A percentile compares a stretch with the other conserved stretches of the same genome.
Evolutionary conservation across 2,113 vertebrate species (phyloP).

Genomic region (Lichenostomus cassidix): DNA sequence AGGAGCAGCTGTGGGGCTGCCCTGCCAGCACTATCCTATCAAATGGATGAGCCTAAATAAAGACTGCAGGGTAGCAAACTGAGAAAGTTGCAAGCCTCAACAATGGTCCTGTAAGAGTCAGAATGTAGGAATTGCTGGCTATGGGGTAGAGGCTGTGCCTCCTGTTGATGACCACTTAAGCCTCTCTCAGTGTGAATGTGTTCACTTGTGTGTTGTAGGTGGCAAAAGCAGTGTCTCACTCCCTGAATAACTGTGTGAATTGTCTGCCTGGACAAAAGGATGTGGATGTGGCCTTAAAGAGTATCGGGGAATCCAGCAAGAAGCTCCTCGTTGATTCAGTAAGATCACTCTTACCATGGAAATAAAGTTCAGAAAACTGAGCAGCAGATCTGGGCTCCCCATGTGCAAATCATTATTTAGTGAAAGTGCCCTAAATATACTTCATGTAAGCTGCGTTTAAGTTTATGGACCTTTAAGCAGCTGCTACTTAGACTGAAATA

Average conservation of each 20-base stretch:
- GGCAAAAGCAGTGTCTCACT: slow-evolving; percentile 97
- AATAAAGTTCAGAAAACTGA: neutral
- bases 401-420: neutral
- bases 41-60: neutral
- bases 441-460: neutral
- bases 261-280: slow-evolving; percentile 98
- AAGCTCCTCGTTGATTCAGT: slow-evolving; percentile 95
- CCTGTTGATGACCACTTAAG: neutral
- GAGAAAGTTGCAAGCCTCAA: neutral
- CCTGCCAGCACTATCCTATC: neutral
- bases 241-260: slow-evolving; percentile 97
- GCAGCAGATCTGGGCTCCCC: neutral
- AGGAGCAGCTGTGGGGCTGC: neutral
- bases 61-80: neutral
- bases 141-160: neutral
- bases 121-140: neutral
- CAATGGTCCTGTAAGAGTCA: neutral
- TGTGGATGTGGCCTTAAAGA: slow-evolving; percentile 96
- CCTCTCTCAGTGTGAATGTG: neutral
- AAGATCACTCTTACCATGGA: slow-evolving; percentile 45
- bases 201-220: slow-evolving; percentile 75
- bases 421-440: neutral
- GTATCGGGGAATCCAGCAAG: slow-evolving; percentile 98
- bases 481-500: neutral
- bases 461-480: neutral